Base-by-base conservation (phyloP, 1,140 invertebrate genomes). In the Dufourea novaeangliae region DNA sequence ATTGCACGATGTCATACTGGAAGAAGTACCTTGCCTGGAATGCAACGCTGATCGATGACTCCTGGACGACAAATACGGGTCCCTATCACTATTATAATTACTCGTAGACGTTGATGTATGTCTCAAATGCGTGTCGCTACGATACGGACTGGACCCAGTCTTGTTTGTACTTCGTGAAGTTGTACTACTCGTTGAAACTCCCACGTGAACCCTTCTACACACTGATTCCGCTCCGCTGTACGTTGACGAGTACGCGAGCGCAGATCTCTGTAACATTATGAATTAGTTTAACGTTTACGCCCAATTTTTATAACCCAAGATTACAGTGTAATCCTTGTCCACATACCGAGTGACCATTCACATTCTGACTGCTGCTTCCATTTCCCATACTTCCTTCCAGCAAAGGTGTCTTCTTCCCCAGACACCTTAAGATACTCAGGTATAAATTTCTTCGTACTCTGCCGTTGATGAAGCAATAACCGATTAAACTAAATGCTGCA, bases 101-200 rank as follows among this genome's bases (percentile, higher is more conserved):
- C 96, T 97, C 1, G 96, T 97, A 2, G 96, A 96, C 0, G 96
- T 97, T 20, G 96, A 96, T 0, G 96, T 96, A 82, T 96, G 95
- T 8, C 96, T 92, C 22, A 97, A 92, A 87, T 97, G 96, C 7
- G 95, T 95, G 83, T 97, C 96, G 88, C 96, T 97, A 78, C 95
- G 95, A 87, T 98, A 98, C 11, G 97, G 97, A 91, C 97, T 98
- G 32, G 97, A 98, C 85, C 97, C 97, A 11, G 97, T 98, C 91
- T 98, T 99, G 44, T 97, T 98, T 7, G 98, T 99, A 44, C 97
- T 98, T 68, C 97, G 93, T 20, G 97, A 98, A 1, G 98, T 99
- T 1, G 98, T 98, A 71, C 97, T 98, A 0, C 97, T 98, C 0
- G 97, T 98, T n/a, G 98, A 98, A 76, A 99, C 98, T 29, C 98